Evolutionary conservation across 2,113 vertebrate genomes (phyloP).

Genomic region (Anas platyrhynchos): DNA sequence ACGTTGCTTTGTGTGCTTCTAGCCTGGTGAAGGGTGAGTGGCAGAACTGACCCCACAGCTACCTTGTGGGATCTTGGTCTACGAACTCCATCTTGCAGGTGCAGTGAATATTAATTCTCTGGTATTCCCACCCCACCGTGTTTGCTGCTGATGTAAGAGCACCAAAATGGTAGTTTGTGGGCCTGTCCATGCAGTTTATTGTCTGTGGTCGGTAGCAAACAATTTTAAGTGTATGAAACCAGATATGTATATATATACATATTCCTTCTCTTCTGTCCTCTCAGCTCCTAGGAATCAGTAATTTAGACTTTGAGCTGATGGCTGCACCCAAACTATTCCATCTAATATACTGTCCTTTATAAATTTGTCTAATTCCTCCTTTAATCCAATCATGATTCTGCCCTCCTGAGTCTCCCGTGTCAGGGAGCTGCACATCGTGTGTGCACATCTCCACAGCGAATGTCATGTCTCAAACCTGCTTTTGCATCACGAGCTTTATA

Average conservation of each 20-base stretch:
- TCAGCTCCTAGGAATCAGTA: no score
- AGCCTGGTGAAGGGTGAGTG: not conserved
- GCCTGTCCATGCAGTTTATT: fast-evolving
- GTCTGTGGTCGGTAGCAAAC: not conserved
- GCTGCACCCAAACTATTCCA: not conserved
- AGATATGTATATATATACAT: no score
- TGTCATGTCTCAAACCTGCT: not conserved
- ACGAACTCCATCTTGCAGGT: not conserved
- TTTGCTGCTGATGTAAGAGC: not conserved
- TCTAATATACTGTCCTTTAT: not conserved
- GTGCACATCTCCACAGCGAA: not conserved
- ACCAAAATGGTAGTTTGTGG: not conserved
- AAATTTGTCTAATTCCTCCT: not conserved
- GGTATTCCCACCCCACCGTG: not conserved
- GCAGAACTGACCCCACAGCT: not conserved
- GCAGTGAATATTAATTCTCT: no score
- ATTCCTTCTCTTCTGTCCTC: not conserved
- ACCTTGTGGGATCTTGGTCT: not conserved
- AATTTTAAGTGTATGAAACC: not conserved
- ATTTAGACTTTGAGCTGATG: not conserved
- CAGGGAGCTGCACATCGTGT: not conserved
- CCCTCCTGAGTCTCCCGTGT: not conserved
- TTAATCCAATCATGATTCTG: not conserved
- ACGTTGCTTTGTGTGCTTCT: not conserved
- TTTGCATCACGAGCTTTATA: not conserved